A percentile compares a stretch with the other conserved stretches of the same genome.
Evolutionary conservation across 2,113 vertebrate species (phyloP).

Genomic region (Chloroceryle aenea): DNA sequence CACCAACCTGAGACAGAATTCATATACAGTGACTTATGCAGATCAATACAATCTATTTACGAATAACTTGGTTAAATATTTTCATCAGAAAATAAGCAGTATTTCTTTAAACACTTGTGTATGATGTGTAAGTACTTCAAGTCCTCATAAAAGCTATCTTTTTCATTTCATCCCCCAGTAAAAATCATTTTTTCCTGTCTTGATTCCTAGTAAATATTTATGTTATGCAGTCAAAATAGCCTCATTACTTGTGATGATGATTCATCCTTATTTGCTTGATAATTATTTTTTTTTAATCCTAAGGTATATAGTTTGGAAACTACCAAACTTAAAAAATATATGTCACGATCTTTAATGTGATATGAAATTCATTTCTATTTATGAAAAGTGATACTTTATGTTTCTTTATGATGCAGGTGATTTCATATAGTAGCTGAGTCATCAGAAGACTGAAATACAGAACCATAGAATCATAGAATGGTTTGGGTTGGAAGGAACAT

Average conservation of each 20-base stretch:
- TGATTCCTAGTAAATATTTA: neutral
- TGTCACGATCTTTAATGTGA: neutral
- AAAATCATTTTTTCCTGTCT: neutral
- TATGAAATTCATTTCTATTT: neutral
- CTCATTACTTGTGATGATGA: neutral
- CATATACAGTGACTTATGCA: neutral
- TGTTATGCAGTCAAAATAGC: slow-evolving; percentile 18
- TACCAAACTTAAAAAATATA: neutral
- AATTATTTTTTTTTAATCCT: neutral
- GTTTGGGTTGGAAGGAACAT: neutral
- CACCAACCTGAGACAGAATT: neutral
- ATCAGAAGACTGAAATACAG: neutral
- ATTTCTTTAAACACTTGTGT: neutral
- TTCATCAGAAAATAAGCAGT: neutral
- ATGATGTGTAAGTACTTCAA: neutral
- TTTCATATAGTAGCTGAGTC: neutral
- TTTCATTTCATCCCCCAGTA: neutral
- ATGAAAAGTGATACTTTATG: neutral
- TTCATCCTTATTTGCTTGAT: neutral
- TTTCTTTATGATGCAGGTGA: neutral
- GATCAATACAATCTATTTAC: neutral
- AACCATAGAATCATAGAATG: neutral
- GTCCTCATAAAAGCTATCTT: neutral
- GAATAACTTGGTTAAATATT: neutral
- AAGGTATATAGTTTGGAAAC: neutral